Base-by-base conservation (phyloP, 2,888 invertebrate species). In the Phasia obesa region DNA sequence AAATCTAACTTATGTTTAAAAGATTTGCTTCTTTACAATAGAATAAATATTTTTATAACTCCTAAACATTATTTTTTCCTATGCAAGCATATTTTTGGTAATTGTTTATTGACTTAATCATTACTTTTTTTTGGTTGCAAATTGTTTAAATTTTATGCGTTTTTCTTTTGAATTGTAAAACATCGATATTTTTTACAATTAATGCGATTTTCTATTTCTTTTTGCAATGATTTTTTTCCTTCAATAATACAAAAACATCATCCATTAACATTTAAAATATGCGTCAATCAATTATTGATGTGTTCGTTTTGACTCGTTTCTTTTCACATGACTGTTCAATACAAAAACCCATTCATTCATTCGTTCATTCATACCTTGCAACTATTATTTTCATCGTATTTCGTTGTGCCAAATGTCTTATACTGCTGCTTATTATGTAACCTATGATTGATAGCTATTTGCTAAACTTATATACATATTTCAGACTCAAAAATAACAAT, bases 261-360 rank as follows among this genome's bases (percentile, higher is more conserved):
- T 84, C 74, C 74, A 84, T 84, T 84, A 75, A 78, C 78, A 78
- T 82, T 81, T 81, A 75, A 81, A 81, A 75, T 84, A 81, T 84
- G 84, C 81, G 81, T 79, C 81, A 81, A 84, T 84, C 84, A 84
- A 76, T 81, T 79, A 81, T 81, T 75, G 81, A 84, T 75, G 78
- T 84, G 60, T 79, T 59, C 67, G 51, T 55, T 71, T 44, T 51
- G 53, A 23, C 38, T 53, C 17, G 27, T 35, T 35, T 70, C n/a
- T 57, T 42, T 64, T 64, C 64, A 31, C 49, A 51, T 73, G 65
- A 65, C 27, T 74, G 57, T 82, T 69, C 64, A 47, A 13, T 65
- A 60, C 51, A 59, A 69, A 55, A 78, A 44, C 31, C n/a, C n/a
- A n/a, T n/a, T n/a, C n/a, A n/a, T n/a, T n/a, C n/a, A n/a, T n/a